Conservation (phyloP, 2,113 vertebrate species). For the Nettapus auritus region DNA sequence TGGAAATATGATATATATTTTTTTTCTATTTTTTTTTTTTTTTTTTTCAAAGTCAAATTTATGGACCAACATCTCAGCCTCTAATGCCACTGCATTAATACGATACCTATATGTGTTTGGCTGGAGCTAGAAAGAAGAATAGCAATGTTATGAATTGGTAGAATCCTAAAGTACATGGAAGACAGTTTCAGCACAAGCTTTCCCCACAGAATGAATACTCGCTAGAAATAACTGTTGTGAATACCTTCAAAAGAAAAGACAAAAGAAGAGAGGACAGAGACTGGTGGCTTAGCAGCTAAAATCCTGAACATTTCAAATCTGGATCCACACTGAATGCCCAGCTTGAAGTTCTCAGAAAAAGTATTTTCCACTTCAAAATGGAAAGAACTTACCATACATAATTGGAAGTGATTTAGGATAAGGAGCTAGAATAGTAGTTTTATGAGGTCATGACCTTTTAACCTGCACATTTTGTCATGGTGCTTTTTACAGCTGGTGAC, state of each 20-base stretch:
- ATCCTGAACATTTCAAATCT: conserved; percentile 8
- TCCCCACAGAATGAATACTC: background rate
- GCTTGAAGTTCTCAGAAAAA: conserved; percentile 33
- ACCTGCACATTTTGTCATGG: conserved; percentile 71
- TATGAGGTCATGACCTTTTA: conserved; percentile 72
- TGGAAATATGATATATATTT: background rate
- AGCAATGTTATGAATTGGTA: background rate
- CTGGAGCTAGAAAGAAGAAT: background rate
- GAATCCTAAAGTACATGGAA: background rate
- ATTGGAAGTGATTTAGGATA: conserved; percentile 72
- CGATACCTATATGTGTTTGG: background rate
- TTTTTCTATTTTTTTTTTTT: background rate
- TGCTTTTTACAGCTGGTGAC: conserved; percentile 72
- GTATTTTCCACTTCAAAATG: conserved; percentile 43
- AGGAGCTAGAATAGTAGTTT: conserved; percentile 68
- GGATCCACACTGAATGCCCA: background rate
- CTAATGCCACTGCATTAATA: background rate
- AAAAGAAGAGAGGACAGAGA: background rate
- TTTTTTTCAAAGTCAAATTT: background rate
- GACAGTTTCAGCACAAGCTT: background rate
- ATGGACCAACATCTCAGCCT: background rate
- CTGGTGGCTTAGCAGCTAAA: background rate
- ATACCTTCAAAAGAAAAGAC: conserved; percentile 32
- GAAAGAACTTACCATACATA: conserved; percentile 46
- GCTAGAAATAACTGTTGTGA: background rate